Conservation (phyloP, 2,113 vertebrate species). For the Physeter macrocephalus region DNA sequence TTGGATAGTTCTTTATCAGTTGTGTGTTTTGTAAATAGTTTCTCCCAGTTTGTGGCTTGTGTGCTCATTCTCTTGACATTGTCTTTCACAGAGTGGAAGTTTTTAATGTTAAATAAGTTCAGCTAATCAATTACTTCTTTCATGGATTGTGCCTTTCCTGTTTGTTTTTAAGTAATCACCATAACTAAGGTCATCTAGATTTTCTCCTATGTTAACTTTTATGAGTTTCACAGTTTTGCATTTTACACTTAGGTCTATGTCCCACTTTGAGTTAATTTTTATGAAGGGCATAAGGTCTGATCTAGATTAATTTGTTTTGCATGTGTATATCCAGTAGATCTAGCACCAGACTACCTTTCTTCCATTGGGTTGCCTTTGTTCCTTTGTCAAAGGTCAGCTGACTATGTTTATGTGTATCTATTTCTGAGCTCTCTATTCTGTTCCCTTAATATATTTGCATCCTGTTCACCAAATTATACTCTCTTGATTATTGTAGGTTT, state of each 20-base stretch:
- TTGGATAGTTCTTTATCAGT: background rate
- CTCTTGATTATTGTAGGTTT: background rate
- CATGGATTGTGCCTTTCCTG: background rate
- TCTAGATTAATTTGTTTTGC: background rate
- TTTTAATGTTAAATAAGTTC: background rate
- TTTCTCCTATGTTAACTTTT: background rate
- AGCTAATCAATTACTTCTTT: background rate
- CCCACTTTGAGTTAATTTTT: background rate
- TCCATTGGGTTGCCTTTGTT: background rate
- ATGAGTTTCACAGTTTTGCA: background rate
- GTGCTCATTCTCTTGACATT: background rate
- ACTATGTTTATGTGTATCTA: background rate
- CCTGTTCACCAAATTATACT: background rate
- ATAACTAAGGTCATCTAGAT: background rate
- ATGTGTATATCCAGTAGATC: background rate
- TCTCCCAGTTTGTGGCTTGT: background rate
- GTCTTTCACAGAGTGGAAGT: background rate
- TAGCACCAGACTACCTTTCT: background rate
- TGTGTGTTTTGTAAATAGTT: background rate
- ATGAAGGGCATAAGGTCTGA: background rate
- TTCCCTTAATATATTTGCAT: background rate
- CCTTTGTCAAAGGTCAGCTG: background rate
- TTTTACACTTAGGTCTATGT: background rate
- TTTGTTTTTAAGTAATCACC: background rate
- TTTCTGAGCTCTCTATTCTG: background rate